Percentiles rank a stretch among this genome's conserved stretches.
Conservation (phyloP, 64 coral and sea anemone genomes). For the Montipora sp. region DNA sequence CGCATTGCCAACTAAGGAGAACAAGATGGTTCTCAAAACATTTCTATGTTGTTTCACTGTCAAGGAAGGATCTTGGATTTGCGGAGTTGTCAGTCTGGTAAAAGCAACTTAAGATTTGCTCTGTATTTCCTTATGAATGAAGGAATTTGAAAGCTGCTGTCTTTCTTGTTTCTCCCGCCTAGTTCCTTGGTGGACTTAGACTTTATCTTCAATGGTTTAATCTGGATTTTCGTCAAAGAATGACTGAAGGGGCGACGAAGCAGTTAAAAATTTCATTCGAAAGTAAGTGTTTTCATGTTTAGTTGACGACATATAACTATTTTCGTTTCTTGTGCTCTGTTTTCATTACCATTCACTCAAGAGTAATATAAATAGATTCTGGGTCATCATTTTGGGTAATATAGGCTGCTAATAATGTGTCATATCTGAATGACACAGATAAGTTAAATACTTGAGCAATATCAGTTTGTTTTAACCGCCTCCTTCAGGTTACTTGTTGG, state of each 20-base stretch:
- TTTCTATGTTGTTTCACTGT: constrained; percentile 69
- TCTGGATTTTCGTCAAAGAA: constrained; percentile 40
- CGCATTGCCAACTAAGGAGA: background rate
- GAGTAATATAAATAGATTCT: too few relatives aligned
- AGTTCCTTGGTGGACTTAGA: constrained; percentile 49
- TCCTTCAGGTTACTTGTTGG: too few relatives aligned
- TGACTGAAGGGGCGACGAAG: constrained; percentile 11
- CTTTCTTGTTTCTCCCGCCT: background rate
- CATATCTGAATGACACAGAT: too few relatives aligned
- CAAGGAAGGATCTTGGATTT: constrained; percentile 52
- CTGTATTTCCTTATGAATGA: background rate
- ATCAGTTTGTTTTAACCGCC: too few relatives aligned
- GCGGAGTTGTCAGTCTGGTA: constrained; percentile 61
- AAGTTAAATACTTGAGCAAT: too few relatives aligned
- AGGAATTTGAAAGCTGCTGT: background rate
- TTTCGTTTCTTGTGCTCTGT: background rate
- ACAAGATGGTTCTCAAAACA: constrained; percentile 35
- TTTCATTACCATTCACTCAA: background rate
- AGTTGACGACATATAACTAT: background rate
- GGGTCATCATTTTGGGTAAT: too few relatives aligned
- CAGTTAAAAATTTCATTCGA: background rate
- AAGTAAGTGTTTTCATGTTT: constrained; percentile 1
- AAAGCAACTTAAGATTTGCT: background rate
- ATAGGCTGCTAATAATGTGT: too few relatives aligned
- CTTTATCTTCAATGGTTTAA: constrained; percentile 62